A percentile compares a stretch with the other conserved stretches of the same genome.
Evolutionary conservation across 2,113 vertebrate species (phyloP).

Genomic region (Rhinolophus sinicus): DNA sequence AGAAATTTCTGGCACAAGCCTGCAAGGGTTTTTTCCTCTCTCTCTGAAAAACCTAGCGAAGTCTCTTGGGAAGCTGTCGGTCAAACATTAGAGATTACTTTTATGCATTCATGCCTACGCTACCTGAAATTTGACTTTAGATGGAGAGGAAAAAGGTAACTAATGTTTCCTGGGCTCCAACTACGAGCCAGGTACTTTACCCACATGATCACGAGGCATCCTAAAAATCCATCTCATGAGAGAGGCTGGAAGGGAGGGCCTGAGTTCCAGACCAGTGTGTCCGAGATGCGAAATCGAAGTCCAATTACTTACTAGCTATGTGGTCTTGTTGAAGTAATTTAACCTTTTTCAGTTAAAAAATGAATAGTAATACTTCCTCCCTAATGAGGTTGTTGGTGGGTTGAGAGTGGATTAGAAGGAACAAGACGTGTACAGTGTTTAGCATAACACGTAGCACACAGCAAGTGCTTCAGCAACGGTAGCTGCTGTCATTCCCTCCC

Average conservation of each 20-base stretch:
- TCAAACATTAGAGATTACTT: neutral
- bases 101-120: neutral
- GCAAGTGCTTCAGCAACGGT: neutral
- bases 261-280: neutral
- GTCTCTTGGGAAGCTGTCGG: neutral
- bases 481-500: neutral
- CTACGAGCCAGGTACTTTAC: no score
- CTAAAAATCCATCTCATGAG: neutral
- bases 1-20: neutral
- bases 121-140: neutral
- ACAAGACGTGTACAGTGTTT: neutral
- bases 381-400: neutral
- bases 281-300: neutral
- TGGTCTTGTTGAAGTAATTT: neutral
- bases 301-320: neutral
- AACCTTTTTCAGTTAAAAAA: neutral
- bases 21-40: neutral
- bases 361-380: neutral
- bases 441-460: neutral
- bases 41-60: neutral
- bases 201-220: neutral
- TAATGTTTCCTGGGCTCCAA: neutral
- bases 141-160: neutral
- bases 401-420: neutral
- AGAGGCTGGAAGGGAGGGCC: neutral